A percentile compares a stretch with the other conserved stretches of the same genome.
Conservation (phyloP, 2,113 vertebrate genomes). For the Octodon degus region DNA sequence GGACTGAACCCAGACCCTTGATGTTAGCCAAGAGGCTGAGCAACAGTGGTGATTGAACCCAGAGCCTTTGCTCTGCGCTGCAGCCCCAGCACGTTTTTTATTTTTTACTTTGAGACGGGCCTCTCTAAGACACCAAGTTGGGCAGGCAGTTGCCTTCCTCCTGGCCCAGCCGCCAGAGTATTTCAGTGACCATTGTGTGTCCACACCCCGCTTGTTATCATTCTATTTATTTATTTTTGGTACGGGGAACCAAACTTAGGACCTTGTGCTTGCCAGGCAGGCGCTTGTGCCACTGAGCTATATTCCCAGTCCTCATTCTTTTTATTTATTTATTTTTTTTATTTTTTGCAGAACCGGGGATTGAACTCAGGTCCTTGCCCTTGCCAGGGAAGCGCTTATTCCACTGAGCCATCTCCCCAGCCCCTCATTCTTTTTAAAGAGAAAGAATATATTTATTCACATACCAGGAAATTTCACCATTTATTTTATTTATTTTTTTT, state of each 20-base stretch:
- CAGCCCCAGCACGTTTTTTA: neutral
- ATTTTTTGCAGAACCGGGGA: too few species aligned
- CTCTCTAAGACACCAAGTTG: neutral
- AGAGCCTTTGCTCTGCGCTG: neutral
- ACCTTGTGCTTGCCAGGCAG: too few species aligned
- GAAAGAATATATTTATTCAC: neutral
- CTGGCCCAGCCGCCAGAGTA: neutral
- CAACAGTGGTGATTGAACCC: neutral
- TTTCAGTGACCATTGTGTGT: neutral
- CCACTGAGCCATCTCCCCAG: too few species aligned
- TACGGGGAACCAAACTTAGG: too few species aligned
- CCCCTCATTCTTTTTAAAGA: neutral
- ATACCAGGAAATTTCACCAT: neutral
- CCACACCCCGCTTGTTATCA: neutral
- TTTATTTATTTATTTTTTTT: too few species aligned
- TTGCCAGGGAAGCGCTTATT: too few species aligned
- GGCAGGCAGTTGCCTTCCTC: neutral
- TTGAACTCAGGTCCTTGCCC: too few species aligned
- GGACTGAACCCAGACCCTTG: neutral
- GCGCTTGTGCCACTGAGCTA: neutral
- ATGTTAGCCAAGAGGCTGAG: neutral
- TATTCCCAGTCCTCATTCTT: too few species aligned
- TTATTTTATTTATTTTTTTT: too few species aligned
- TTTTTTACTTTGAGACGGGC: neutral
- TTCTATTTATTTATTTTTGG: neutral